phyloP scores from a whole-genome alignment of 2,113 vertebrate species.

The Alosa alosa region DNA sequence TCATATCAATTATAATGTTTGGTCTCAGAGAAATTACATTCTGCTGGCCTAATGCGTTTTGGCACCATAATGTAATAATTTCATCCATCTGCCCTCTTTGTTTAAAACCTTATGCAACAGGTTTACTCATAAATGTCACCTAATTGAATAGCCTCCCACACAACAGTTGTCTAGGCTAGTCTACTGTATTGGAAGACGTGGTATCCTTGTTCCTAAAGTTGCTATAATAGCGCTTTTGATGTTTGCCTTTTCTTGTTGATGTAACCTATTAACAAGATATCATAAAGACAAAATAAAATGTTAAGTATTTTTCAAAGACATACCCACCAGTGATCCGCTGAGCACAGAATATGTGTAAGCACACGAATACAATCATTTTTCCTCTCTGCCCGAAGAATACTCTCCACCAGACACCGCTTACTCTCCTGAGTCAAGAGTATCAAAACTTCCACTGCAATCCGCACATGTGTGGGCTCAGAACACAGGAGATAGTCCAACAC shows the following conservation, averaged over 20 bases:
- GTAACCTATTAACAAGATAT: neutral
- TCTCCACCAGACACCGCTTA: constrained; percentile 30
- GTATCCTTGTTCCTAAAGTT: neutral
- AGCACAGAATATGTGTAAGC: constrained; percentile 37
- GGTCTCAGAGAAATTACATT: neutral
- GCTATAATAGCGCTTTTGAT: neutral
- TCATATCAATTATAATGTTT: neutral
- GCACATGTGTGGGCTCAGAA: constrained; percentile 30
- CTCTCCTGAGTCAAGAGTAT: constrained; percentile 29
- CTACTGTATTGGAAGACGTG: neutral
- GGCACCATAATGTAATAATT: neutral
- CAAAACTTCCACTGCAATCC: constrained; percentile 41
- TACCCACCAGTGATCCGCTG: constrained; percentile 48
- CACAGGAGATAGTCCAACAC: constrained; percentile 39
- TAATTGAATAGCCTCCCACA: constrained; percentile 12
- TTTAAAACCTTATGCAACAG: constrained; percentile 1
- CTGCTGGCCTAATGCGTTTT: neutral
- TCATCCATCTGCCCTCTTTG: neutral
- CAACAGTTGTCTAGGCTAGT: neutral
- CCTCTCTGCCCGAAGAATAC: constrained; percentile 33
- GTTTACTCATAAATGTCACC: constrained; percentile 2
- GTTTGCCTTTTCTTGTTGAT: neutral
- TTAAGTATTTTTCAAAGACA: neutral
- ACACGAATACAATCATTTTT: constrained; percentile 26
- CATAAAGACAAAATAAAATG: neutral